Evolutionary conservation across 2,113 vertebrate species (phyloP).

Genomic region (Ornithorhynchus anatinus): DNA sequence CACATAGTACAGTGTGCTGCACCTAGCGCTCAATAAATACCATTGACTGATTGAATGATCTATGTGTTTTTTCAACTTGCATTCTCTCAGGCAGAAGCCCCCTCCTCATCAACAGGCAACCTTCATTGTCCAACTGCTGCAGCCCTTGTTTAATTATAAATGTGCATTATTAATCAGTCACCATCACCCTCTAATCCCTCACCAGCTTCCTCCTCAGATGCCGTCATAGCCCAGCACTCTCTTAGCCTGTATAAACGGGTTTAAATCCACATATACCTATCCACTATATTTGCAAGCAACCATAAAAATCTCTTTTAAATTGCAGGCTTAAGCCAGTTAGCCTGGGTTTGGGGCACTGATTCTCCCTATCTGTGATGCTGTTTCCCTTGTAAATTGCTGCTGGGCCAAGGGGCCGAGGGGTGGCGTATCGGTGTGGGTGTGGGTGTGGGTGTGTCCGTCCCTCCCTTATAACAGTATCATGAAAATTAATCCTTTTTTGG

Average conservation of each 20-base stretch:
- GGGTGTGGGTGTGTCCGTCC: too few relatives aligned
- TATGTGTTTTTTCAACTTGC: too few relatives aligned
- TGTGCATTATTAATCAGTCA: constrained; percentile 44
- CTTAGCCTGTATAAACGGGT: constrained; percentile 40
- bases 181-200: constrained; percentile 45
- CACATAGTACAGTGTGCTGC: too few relatives aligned
- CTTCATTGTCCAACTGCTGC: too few relatives aligned
- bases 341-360: background rate
- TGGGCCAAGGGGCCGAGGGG: too few relatives aligned
- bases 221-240: constrained; percentile 31
- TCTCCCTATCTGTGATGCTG: background rate
- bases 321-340: background rate
- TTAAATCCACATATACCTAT: constrained; percentile 57
- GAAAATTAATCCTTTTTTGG: too few relatives aligned
- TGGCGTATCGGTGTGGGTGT: too few relatives aligned
- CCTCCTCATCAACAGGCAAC: too few relatives aligned
- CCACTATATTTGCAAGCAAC: constrained; percentile 46
- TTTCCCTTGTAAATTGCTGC: background rate
- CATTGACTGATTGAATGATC: too few relatives aligned
- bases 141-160: constrained; percentile 41
- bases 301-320: background rate
- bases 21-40: too few relatives aligned
- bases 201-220: constrained; percentile 47
- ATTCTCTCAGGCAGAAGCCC: too few relatives aligned
- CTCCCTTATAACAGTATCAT: too few relatives aligned